Evolutionary conservation across 2,888 invertebrate species (phyloP).

Genomic region (Nesidiocoris tenuis): DNA sequence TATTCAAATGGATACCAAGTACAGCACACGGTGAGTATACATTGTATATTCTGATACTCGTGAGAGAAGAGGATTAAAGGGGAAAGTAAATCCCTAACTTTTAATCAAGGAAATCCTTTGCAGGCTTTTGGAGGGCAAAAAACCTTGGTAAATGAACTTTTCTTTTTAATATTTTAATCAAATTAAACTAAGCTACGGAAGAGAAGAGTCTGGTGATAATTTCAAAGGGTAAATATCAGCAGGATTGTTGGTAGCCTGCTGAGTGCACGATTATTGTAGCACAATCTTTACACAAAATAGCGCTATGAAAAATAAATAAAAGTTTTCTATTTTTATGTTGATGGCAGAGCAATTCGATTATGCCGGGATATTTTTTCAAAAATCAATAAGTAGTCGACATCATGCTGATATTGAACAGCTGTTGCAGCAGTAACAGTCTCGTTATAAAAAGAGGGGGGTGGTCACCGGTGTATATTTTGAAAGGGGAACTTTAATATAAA

Average conservation of each 20-base stretch:
- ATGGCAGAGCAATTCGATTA: not conserved
- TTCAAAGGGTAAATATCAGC: too few species aligned
- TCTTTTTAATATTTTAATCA: not conserved
- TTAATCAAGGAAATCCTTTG: not conserved
- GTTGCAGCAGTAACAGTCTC: conserved; percentile 15
- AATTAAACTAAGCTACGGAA: not conserved
- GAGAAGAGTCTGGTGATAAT: too few species aligned
- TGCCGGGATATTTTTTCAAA: not conserved
- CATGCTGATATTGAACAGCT: conserved; percentile 20
- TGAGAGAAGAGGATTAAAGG: not conserved
- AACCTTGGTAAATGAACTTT: not conserved
- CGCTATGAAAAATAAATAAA: too few species aligned
- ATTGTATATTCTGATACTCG: not conserved
- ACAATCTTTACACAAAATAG: too few species aligned
- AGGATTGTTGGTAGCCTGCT: too few species aligned
- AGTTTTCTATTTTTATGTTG: too few species aligned
- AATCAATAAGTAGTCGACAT: conserved; percentile 17
- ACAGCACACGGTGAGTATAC: not conserved
- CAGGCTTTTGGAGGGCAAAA: not conserved
- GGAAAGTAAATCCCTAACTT: not conserved
- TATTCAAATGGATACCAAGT: not conserved
- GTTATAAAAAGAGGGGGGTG: conserved; percentile 19
- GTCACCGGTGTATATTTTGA: conserved; percentile 30
- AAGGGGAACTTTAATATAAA: conserved; percentile 22
- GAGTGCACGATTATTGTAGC: too few species aligned